Conservation (phyloP, 2,113 vertebrate species). For the Lepidothrix coronata region DNA sequence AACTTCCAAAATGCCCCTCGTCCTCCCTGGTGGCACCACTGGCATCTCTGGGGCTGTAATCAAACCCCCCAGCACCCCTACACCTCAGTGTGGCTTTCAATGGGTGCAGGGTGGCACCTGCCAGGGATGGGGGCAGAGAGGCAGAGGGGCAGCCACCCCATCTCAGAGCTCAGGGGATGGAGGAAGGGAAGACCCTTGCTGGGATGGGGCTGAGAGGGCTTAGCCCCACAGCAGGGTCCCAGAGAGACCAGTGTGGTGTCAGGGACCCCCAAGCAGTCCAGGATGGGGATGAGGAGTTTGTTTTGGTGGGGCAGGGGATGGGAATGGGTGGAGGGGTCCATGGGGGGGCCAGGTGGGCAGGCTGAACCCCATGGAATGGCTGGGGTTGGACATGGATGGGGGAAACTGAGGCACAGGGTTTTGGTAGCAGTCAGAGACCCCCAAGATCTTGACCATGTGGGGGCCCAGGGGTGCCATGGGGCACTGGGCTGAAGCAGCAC, state of each 20-base stretch:
- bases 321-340: rapidly evolving
- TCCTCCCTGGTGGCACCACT: background rate
- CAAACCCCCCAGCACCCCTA: background rate
- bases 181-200: background rate
- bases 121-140: background rate
- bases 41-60: background rate
- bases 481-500: rapidly evolving
- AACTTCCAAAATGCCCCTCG: background rate
- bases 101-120: background rate
- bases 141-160: background rate
- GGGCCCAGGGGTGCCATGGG: background rate
- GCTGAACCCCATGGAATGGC: background rate
- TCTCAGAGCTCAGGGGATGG: background rate
- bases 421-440: background rate
- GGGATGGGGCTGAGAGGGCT: background rate
- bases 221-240: background rate
- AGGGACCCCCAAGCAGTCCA: background rate
- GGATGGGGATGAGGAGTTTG: background rate
- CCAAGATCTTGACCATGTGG: rapidly evolving
- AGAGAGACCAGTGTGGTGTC: background rate
- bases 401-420: background rate
- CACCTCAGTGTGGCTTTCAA: background rate
- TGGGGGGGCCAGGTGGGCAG: background rate
- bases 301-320: background rate
- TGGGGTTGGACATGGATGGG: background rate